Percentiles rank a stretch among this genome's conserved stretches.
phyloP scores from a whole-genome alignment of 2,888 invertebrate genomes.

The Papilio elwesi region DNA sequence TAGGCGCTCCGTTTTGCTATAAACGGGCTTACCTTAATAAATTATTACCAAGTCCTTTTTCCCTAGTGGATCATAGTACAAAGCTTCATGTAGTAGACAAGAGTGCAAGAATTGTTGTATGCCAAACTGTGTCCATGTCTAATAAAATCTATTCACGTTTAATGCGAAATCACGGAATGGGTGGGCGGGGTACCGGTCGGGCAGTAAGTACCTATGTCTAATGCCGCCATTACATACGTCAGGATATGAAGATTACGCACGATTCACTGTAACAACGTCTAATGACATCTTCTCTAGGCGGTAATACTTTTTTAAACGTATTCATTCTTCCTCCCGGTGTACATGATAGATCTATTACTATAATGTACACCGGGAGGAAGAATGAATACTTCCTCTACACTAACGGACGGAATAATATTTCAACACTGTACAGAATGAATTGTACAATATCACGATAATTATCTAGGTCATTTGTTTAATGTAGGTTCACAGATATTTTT shows the following conservation, averaged over 20 bases:
- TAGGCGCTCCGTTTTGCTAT: too few species aligned
- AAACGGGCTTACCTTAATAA: too few species aligned
- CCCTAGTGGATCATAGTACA: too few species aligned
- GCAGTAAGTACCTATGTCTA: conserved; percentile 8
- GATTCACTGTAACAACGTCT: neutral
- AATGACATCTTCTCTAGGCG: conserved; percentile 6
- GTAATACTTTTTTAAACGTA: conserved; percentile 13
- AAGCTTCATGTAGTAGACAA: too few species aligned
- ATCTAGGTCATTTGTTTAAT: neutral
- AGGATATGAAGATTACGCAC: conserved; percentile 19
- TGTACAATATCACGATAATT: neutral
- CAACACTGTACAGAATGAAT: too few species aligned
- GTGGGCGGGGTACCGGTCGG: conserved; percentile 4
- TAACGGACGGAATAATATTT: neutral
- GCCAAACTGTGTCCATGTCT: too few species aligned
- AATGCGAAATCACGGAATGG: conserved; percentile 11
- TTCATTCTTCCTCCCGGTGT: conserved; percentile 2
- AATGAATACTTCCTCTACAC: conserved; percentile 1
- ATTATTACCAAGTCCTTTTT: too few species aligned
- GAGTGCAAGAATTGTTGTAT: too few species aligned
- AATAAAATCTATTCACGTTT: neutral
- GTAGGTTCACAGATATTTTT: too few species aligned
- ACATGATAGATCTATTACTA: neutral
- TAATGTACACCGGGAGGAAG: neutral
- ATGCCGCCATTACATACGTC: conserved; percentile 15